Evolutionary conservation across 2,888 invertebrate genomes (phyloP).

Genomic region (Dermolepida albohirtum): DNA sequence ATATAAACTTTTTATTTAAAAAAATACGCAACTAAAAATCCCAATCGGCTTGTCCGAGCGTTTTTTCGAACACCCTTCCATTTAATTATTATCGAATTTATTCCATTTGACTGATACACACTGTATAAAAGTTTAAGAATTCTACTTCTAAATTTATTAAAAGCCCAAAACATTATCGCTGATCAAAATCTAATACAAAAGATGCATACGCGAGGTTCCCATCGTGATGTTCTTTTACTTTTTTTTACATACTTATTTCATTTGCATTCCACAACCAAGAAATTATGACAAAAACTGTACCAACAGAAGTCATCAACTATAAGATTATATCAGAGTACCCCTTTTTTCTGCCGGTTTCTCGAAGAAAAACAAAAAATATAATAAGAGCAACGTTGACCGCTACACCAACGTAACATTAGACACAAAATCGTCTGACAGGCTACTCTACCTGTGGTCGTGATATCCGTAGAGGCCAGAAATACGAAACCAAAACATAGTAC

Average conservation of each 20-base stretch:
- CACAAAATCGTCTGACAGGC: conserved; percentile 10
- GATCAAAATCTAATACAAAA: no score
- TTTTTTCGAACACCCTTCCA: no score
- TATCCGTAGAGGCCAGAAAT: conserved; percentile 30
- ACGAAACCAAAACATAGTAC: conserved; percentile 38
- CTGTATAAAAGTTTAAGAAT: no score
- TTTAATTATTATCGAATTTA: no score
- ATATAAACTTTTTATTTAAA: no score
- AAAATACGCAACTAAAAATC: no score
- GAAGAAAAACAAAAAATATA: conserved; percentile 11
- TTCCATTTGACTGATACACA: no score
- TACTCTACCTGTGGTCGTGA: conserved; percentile 34
- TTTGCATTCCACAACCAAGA: conserved; percentile 8
- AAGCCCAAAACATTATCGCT: no score
- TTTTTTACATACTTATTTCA: not conserved
- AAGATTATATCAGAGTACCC: conserved; percentile 39
- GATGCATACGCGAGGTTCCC: no score
- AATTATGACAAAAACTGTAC: conserved; percentile 41
- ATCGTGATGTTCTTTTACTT: no score
- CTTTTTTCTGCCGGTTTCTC: conserved; percentile 21
- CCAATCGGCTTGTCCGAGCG: no score
- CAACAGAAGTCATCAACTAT: conserved; percentile 41
- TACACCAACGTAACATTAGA: conserved; percentile 14
- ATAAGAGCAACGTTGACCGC: not conserved
- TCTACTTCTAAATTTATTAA: no score